These are phyloP conservation scores for Pinctada fucata DNA, from an alignment of 2,888 invertebrate species.

Conservation along the genomic window DNA sequence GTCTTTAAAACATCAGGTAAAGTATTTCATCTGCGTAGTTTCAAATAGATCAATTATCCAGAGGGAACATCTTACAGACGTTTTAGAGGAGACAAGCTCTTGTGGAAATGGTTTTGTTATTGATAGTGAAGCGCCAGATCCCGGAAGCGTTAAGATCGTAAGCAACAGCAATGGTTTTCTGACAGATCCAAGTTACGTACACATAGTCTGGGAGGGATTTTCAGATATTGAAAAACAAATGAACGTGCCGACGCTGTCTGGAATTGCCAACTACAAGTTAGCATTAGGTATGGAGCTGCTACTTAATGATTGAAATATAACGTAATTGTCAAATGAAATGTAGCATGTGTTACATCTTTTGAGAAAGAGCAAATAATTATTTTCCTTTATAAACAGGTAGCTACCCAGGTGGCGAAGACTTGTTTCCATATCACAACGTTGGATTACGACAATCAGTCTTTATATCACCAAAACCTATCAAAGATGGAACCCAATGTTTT, in stretches of 20 bases:
- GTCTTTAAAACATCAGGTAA: background rate
- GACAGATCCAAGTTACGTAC: background rate
- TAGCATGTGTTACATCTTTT: no score
- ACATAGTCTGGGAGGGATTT: conserved; percentile 11
- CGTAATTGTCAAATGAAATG: no score
- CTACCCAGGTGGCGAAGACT: conserved; percentile 10
- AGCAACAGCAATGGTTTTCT: conserved; percentile 1
- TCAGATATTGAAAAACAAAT: conserved; percentile 2
- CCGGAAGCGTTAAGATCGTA: conserved; percentile 7
- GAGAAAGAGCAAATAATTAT: no score
- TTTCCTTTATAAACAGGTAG: conserved; percentile 6
- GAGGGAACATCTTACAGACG: background rate
- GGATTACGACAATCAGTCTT: background rate
- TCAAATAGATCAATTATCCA: background rate
- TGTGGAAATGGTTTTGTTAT: conserved; percentile 31
- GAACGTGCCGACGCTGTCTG: background rate
- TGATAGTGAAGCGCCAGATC: conserved; percentile 10
- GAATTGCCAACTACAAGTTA: conserved; percentile 11
- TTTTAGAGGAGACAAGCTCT: background rate
- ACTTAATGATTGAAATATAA: no score
- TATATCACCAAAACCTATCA: no score
- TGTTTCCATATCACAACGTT: conserved; percentile 1
- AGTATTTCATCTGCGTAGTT: conserved; percentile 29
- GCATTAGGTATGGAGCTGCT: conserved; percentile 5
- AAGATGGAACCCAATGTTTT: no score